Conservation (phyloP, 1,140 invertebrate genomes). For the Diploscapter pachys region DNA sequence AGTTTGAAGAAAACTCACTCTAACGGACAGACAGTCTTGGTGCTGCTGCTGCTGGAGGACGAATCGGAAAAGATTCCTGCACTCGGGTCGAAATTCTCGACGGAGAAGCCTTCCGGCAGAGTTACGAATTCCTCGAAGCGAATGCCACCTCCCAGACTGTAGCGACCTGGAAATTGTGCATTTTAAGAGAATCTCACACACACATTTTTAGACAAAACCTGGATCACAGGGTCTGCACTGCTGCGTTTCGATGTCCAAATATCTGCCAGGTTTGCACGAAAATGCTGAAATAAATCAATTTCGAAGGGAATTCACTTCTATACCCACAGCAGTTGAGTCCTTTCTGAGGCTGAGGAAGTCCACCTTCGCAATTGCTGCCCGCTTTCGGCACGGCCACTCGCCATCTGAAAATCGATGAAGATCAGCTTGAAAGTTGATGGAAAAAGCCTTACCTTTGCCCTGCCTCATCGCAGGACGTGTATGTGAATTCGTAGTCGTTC, state of each 20-base stretch:
- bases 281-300: slow-evolving; percentile 44
- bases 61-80: slow-evolving; percentile 31
- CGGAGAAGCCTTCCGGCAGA: slow-evolving; percentile 46
- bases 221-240: slow-evolving; percentile 46
- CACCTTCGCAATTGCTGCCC: slow-evolving; percentile 41
- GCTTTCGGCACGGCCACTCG: slow-evolving; percentile 47
- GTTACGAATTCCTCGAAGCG: slow-evolving; percentile 52
- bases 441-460: slow-evolving; percentile 24
- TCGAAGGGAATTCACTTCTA: slow-evolving; percentile 22
- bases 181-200: neutral
- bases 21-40: slow-evolving; percentile 8
- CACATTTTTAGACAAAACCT: slow-evolving; percentile 25
- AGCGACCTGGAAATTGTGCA: slow-evolving; percentile 39
- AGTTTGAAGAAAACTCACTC: slow-evolving; percentile 16
- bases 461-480: slow-evolving; percentile 49
- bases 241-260: slow-evolving; percentile 51
- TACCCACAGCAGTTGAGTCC: slow-evolving; percentile 53
- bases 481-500: slow-evolving; percentile 46
- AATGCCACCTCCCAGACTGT: slow-evolving; percentile 53
- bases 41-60: neutral
- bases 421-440: too few species aligned
- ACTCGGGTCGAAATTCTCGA: slow-evolving; percentile 47
- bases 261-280: slow-evolving; percentile 49
- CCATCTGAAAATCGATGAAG: slow-evolving; percentile 31
- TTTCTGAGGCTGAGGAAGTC: slow-evolving; percentile 43